A percentile compares a stretch with the other conserved stretches of the same genome.
Conservation (phyloP, 1,140 invertebrate species). For the Trichonephila clavata region DNA sequence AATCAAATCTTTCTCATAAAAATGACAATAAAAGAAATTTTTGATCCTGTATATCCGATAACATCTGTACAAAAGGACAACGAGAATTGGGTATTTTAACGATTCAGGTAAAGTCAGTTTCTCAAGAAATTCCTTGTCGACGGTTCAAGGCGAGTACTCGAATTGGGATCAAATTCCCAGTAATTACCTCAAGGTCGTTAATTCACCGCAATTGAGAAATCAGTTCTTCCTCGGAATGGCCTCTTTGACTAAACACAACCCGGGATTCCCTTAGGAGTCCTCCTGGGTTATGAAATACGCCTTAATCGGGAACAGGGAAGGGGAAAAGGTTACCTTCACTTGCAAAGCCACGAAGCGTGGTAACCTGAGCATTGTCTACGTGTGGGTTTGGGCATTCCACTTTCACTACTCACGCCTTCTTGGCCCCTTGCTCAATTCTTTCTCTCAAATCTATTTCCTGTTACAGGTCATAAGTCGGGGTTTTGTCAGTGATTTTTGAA, state of each 20-base stretch:
- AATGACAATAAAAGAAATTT: no score
- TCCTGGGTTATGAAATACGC: conserved; percentile 6
- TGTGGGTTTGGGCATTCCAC: background rate
- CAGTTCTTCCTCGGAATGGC: background rate
- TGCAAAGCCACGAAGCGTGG: background rate
- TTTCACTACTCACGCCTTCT: conserved; percentile 7
- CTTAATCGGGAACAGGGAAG: background rate
- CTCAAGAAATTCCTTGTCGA: background rate
- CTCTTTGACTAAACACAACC: conserved; percentile 17
- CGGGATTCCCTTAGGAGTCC: conserved; percentile 1
- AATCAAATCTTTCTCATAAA: no score
- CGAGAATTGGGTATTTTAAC: no score
- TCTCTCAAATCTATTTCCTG: conserved; percentile 21
- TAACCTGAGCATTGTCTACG: conserved; percentile 2
- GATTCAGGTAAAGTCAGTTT: background rate
- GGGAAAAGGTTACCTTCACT: background rate
- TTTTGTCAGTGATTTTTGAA: background rate
- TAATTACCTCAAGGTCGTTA: conserved; percentile 38
- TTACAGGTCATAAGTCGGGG: conserved; percentile 3
- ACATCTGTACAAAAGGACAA: no score
- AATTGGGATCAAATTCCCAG: conserved; percentile 44
- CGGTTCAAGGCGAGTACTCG: conserved; percentile 35
- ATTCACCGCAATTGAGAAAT: conserved; percentile 18
- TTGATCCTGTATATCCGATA: no score
- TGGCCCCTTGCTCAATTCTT: conserved; percentile 32